Conservation (phyloP, 2,113 vertebrate genomes). For the Danio rerio region DNA sequence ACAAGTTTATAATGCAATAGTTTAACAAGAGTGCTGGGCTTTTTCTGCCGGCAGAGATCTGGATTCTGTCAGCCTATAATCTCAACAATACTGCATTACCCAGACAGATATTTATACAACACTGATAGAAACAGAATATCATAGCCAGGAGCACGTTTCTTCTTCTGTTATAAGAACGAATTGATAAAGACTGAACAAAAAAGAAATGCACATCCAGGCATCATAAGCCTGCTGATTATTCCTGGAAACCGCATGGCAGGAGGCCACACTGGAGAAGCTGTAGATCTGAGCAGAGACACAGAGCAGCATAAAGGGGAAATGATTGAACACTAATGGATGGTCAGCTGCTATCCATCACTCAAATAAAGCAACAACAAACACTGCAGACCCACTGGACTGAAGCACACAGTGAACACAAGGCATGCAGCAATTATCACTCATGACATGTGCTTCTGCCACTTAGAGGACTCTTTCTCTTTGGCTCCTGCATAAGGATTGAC, state of each 20-base stretch:
- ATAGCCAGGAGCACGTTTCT: conserved; percentile 46
- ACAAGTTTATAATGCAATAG: conserved; percentile 7
- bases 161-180: conserved; percentile 42
- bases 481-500: conserved; percentile 4
- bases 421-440: neutral
- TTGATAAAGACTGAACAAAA: conserved; percentile 19
- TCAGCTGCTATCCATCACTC: conserved; percentile 40
- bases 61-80: conserved; percentile 63
- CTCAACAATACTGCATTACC: conserved; percentile 59
- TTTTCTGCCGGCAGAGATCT: conserved; percentile 64
- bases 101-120: conserved; percentile 62
- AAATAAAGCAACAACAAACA: conserved; percentile 21
- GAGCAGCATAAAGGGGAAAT: conserved; percentile 22
- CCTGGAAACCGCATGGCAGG: conserved; percentile 29
- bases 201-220: conserved; percentile 14
- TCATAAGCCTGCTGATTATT: conserved; percentile 49
- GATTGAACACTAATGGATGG: conserved; percentile 17
- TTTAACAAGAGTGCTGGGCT: conserved; percentile 12
- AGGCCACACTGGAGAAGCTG: conserved; percentile 50
- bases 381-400: neutral
- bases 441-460: neutral
- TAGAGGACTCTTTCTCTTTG: neutral
- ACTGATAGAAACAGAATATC: conserved; percentile 47
- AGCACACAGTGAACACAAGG: neutral
- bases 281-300: conserved; percentile 25